Conservation (phyloP, 2,797 vertebrate species). For the Crenichthys baileyi region DNA sequence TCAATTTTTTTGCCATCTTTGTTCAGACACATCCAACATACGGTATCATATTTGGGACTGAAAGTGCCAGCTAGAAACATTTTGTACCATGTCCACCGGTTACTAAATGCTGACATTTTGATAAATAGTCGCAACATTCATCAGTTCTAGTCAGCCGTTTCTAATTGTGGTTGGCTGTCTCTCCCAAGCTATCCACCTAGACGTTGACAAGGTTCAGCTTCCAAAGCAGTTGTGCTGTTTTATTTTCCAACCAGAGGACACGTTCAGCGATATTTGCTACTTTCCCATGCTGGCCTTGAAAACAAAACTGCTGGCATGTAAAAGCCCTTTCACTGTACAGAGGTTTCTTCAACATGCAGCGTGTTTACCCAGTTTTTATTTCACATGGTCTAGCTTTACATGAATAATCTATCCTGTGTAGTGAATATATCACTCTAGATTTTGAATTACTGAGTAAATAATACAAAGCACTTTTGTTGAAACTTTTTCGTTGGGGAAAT, state of each 20-base stretch:
- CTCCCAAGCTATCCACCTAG: constrained; percentile 36
- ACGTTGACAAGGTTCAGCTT: constrained; percentile 28
- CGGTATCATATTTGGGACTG: constrained; percentile 68
- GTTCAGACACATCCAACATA: constrained; percentile 61
- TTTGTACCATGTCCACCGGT: constrained; percentile 62
- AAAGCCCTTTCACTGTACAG: constrained; percentile 64
- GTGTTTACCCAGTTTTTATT: constrained; percentile 55
- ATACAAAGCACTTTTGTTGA: constrained; percentile 74
- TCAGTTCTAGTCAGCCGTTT: constrained; percentile 50
- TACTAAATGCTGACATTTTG: constrained; percentile 70
- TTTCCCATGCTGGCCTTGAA: constrained; percentile 41
- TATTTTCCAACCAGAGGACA: constrained; percentile 30
- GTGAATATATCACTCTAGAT: constrained; percentile 69
- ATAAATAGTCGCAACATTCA: constrained; percentile 72
- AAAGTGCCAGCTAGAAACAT: constrained; percentile 70
- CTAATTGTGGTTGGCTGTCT: constrained; percentile 38
- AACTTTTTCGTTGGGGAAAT: constrained; percentile 40
- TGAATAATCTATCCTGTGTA: constrained; percentile 61
- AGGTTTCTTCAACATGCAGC: constrained; percentile 52
- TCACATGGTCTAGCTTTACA: constrained; percentile 66
- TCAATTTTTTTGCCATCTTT: constrained; percentile 67
- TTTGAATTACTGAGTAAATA: constrained; percentile 66
- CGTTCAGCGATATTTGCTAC: constrained; percentile 55
- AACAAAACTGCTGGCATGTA: constrained; percentile 34
- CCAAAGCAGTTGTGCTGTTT: constrained; percentile 34